Percentiles rank a stretch among this genome's conserved stretches.
These are phyloP conservation scores for Sepioteuthis lessoniana DNA, from an alignment of 2,888 invertebrate genomes.

Conservation along the genomic window DNA sequence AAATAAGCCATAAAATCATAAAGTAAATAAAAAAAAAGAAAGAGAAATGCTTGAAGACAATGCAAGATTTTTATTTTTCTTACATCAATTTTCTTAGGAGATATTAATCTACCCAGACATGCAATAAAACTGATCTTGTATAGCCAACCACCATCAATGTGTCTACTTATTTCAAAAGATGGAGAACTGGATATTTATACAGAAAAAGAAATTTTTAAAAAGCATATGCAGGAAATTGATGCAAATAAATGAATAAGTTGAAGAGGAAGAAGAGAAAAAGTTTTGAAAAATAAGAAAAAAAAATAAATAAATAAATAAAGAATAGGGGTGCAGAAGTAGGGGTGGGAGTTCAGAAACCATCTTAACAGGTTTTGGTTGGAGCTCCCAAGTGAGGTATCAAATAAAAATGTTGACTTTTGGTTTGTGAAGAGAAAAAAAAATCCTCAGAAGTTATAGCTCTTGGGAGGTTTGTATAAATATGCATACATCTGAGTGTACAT, in stretches of 20 bases:
- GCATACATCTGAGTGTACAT: neutral
- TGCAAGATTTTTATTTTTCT: neutral
- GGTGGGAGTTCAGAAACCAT: neutral
- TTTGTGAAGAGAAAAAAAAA: neutral
- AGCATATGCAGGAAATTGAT: neutral
- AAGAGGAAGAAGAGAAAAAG: neutral
- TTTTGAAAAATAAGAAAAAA: no score
- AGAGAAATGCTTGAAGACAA: no score
- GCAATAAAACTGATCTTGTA: neutral
- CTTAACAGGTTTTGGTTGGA: neutral
- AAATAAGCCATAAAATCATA: neutral
- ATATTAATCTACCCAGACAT: neutral
- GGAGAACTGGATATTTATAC: neutral
- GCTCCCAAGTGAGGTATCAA: neutral
- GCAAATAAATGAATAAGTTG: neutral
- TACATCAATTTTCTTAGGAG: neutral
- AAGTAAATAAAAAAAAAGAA: neutral
- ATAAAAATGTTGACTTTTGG: neutral
- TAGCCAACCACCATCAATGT: neutral
- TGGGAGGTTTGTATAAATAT: neutral
- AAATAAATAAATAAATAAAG: no score
- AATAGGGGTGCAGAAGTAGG: neutral
- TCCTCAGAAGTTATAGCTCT: neutral
- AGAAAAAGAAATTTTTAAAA: neutral
- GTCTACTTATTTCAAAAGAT: neutral